Evolutionary conservation across 2,113 vertebrate genomes (phyloP).

Genomic region (Planiliza haematocheilus): DNA sequence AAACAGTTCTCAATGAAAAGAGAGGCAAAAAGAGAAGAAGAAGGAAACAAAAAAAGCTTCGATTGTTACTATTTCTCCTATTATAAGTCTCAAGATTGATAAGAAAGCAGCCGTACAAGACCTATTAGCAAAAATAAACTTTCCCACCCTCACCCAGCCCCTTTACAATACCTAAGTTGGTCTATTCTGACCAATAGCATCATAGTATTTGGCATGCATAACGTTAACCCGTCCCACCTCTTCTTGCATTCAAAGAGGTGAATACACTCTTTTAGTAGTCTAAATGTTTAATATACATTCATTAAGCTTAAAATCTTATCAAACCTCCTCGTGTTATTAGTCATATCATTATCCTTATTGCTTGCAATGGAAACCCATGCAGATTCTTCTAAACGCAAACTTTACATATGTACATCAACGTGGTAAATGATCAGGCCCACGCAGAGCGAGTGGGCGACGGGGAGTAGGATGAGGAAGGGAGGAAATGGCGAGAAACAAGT

Average conservation of each 20-base stretch:
- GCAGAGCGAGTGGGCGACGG: no score
- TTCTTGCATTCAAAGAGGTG: slow-evolving; percentile 68
- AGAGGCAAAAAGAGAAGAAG: slow-evolving; percentile 68
- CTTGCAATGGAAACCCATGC: slow-evolving; percentile 83
- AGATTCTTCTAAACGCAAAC: slow-evolving; percentile 76
- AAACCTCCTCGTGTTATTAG: slow-evolving; percentile 62
- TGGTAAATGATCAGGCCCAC: slow-evolving; percentile 21
- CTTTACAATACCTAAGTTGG: slow-evolving; percentile 79
- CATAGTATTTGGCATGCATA: slow-evolving; percentile 83
- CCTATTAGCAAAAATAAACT: slow-evolving; percentile 79
- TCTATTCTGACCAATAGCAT: slow-evolving; percentile 77
- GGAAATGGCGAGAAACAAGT: slow-evolving; percentile 16
- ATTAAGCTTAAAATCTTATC: slow-evolving; percentile 75
- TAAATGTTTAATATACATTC: slow-evolving; percentile 76
- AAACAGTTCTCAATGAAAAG: slow-evolving; percentile 82
- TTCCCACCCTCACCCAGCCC: slow-evolving; percentile 67
- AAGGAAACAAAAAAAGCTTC: slow-evolving; percentile 72
- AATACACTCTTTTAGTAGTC: slow-evolving; percentile 65
- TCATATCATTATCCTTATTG: slow-evolving; percentile 79
- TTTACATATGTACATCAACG: slow-evolving; percentile 81
- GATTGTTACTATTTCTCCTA: slow-evolving; percentile 64
- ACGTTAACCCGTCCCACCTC: slow-evolving; percentile 67
- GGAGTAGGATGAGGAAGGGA: no score
- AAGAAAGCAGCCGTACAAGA: slow-evolving; percentile 79
- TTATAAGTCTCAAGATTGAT: slow-evolving; percentile 69